Conservation (phyloP, 2,797 vertebrate genomes). For the Malurus leucopterus region DNA sequence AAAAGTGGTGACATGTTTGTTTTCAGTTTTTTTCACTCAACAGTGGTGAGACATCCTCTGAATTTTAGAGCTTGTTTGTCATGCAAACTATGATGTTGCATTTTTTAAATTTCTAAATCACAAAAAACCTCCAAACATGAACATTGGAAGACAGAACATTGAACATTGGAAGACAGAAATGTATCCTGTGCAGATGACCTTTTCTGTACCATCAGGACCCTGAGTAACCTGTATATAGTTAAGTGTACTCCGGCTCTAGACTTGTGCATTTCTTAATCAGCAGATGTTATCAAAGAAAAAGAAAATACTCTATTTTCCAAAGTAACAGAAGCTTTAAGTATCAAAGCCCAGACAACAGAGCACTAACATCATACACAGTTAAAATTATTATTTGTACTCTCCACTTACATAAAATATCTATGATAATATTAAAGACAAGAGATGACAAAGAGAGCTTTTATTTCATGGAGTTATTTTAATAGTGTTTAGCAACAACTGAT, state of each 20-base stretch:
- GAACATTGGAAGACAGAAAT: neutral
- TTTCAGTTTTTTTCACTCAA: neutral
- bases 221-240: accelerated
- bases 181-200: neutral
- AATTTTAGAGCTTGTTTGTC: neutral
- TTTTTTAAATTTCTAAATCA: neutral
- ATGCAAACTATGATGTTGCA: neutral
- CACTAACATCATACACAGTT: neutral
- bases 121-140: neutral
- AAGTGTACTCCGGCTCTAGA: neutral
- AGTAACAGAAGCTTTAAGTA: neutral
- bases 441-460: neutral
- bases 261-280: neutral
- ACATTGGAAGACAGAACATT: neutral
- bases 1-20: neutral
- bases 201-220: neutral
- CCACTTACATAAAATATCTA: neutral
- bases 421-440: neutral
- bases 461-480: neutral
- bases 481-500: neutral
- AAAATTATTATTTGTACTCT: neutral
- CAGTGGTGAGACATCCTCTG: neutral
- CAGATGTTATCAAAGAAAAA: accelerated
- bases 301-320: neutral
- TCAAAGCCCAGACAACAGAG: neutral